A percentile compares a stretch with the other conserved stretches of the same genome.
phyloP scores from a whole-genome alignment of 2,888 invertebrate genomes.

The Dynastes grantii region DNA sequence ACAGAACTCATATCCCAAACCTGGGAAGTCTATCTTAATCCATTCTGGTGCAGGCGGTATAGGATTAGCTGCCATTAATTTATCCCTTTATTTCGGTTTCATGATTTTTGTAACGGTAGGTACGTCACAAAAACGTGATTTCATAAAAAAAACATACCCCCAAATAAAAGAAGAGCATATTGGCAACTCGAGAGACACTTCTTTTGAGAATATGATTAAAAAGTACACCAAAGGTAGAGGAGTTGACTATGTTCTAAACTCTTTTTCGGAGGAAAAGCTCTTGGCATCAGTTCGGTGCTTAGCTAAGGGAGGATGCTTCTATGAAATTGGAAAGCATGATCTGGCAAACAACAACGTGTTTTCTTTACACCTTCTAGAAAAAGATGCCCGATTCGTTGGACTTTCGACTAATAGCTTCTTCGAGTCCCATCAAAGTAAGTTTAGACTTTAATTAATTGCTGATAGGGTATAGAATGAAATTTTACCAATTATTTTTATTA shows the following conservation, averaged over 20 bases:
- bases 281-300: constrained; percentile 79
- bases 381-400: neutral
- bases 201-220: constrained; percentile 90
- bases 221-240: constrained; percentile 87
- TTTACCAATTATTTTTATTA: too few species aligned
- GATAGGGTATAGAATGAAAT: too few species aligned
- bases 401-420: neutral
- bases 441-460: neutral
- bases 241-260: constrained; percentile 93
- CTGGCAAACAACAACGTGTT: constrained; percentile 75
- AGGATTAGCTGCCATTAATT: constrained; percentile 82
- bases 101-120: constrained; percentile 93
- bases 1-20: constrained; percentile 47
- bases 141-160: constrained; percentile 88
- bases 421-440: neutral
- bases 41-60: constrained; percentile 80
- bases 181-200: constrained; percentile 89
- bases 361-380: neutral
- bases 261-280: constrained; percentile 91
- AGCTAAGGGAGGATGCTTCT: constrained; percentile 77
- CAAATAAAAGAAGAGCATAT: constrained; percentile 76
- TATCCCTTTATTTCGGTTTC: constrained; percentile 77
- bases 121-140: constrained; percentile 86
- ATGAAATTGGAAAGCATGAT: constrained; percentile 91
- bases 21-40: constrained; percentile 68